phyloP scores from a whole-genome alignment of 2,888 invertebrate genomes.

The Ctena decussata region DNA sequence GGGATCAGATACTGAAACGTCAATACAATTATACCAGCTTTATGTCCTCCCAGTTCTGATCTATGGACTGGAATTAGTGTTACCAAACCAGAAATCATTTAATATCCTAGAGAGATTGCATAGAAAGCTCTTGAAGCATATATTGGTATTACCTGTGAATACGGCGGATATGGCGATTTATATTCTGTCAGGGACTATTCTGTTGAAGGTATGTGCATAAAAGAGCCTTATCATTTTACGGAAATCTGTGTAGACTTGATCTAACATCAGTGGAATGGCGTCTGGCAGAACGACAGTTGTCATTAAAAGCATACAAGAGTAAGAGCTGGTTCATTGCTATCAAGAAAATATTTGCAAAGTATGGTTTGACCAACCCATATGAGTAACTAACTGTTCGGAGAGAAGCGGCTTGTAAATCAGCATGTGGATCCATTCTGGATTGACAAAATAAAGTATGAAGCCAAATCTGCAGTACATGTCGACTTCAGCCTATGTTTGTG shows the following conservation, averaged over 20 bases:
- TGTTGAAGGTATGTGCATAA: neutral
- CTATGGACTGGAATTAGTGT: neutral
- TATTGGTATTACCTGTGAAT: neutral
- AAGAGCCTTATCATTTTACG: neutral
- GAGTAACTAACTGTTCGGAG: neutral
- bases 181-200: neutral
- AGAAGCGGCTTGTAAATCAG: neutral
- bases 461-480: neutral
- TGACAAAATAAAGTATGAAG: neutral
- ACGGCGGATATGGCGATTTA: neutral
- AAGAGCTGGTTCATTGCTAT: neutral
- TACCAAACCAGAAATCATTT: neutral
- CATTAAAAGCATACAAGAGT: neutral
- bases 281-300: neutral
- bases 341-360: neutral
- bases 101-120: neutral
- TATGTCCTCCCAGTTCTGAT: neutral
- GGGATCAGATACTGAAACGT: neutral
- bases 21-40: neutral
- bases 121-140: constrained; percentile 6
- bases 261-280: neutral
- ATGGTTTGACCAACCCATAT: neutral
- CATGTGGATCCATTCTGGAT: neutral
- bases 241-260: neutral
- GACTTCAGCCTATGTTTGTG: neutral